These are phyloP conservation scores for Merops nubicus DNA, from an alignment of 2,113 vertebrate genomes.

Conservation along the genomic window DNA sequence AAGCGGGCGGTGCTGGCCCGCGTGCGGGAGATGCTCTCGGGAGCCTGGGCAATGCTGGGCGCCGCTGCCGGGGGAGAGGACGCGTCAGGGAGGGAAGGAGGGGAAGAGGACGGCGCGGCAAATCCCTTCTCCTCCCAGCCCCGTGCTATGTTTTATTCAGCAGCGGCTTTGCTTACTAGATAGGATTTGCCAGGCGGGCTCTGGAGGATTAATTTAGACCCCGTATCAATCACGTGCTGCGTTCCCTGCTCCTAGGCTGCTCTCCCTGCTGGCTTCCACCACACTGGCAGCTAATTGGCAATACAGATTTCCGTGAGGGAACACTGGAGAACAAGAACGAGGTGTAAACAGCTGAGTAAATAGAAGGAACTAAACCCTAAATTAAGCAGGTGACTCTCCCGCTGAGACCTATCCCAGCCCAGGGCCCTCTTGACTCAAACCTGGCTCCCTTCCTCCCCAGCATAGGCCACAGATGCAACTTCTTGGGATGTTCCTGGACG, in stretches of 20 bases:
- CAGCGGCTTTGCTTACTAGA: conserved; percentile 61
- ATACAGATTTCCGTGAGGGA: conserved; percentile 43
- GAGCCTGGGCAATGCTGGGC: conserved; percentile 90
- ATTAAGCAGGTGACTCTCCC: background rate
- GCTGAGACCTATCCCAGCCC: background rate
- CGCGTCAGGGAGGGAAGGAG: conserved; percentile 13
- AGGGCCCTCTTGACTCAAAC: background rate
- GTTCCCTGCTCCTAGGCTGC: conserved; percentile 35
- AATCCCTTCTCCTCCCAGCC: conserved; percentile 59
- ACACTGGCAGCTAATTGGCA: conserved; percentile 43
- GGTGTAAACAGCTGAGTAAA: background rate
- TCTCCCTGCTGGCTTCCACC: conserved; percentile 36
- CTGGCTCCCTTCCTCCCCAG: background rate
- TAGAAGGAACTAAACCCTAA: conserved; percentile 12
- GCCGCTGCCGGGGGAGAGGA: conserved; percentile 75
- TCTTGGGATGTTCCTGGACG: background rate
- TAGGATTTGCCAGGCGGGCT: conserved; percentile 60
- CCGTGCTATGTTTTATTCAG: conserved; percentile 49
- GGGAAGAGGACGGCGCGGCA: conserved; percentile 22
- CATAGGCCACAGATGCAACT: accelerated
- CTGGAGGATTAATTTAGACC: conserved; percentile 68
- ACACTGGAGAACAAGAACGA: conserved; percentile 10
- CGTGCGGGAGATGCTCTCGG: conserved; percentile 90
- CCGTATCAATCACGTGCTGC: conserved; percentile 44
- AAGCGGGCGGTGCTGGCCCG: conserved; percentile 94